phyloP scores from a whole-genome alignment of 2,113 vertebrate genomes.

The Melozone crissalis region DNA sequence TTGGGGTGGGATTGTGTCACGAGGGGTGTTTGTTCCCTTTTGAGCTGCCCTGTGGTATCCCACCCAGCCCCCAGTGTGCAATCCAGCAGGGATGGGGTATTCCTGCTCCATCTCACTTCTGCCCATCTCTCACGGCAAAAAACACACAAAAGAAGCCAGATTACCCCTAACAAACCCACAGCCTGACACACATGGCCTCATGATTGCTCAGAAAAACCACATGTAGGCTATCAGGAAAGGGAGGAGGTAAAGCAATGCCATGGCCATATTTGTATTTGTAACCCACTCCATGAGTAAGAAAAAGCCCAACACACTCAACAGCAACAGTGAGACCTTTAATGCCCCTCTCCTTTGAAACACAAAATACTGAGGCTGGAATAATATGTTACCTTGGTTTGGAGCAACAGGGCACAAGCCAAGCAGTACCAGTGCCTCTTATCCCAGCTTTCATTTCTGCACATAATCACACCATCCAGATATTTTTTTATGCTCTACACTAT shows the following conservation, averaged over 20 bases:
- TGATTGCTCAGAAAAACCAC: neutral
- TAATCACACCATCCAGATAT: neutral
- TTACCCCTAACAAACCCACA: neutral
- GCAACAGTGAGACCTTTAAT: neutral
- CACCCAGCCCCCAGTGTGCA: neutral
- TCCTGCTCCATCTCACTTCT: neutral
- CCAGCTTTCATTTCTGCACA: neutral
- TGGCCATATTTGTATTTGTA: neutral
- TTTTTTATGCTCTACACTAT: neutral
- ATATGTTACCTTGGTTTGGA: neutral
- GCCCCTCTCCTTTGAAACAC: neutral
- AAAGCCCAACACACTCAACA: neutral
- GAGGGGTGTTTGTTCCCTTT: neutral
- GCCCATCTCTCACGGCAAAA: neutral
- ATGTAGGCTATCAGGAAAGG: neutral
- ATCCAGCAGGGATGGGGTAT: rapidly evolving
- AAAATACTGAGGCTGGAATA: neutral
- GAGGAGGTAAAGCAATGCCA: neutral
- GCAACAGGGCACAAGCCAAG: neutral
- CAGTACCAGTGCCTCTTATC: neutral
- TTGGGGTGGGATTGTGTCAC: neutral
- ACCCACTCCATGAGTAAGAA: neutral
- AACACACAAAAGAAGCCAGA: neutral
- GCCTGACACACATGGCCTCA: neutral
- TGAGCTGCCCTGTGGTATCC: neutral